Conservation (phyloP, 2,888 invertebrate species). For the Chirona hameri region DNA sequence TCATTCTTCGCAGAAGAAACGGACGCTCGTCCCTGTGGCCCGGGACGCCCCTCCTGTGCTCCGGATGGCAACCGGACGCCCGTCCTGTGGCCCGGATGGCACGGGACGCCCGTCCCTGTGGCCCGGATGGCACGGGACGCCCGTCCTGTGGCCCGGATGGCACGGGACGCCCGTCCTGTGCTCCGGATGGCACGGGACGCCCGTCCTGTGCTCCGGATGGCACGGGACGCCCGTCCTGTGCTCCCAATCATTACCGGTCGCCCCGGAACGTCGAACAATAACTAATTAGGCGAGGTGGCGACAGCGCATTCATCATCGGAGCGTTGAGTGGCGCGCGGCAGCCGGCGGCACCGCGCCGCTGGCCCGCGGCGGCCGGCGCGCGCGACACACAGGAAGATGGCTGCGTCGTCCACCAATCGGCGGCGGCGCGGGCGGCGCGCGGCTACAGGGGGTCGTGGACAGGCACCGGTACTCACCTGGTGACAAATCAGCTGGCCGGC, state of each 20-base stretch:
- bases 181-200: too few species aligned
- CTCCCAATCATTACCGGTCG: not conserved
- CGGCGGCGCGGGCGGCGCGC: not conserved
- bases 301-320: slow-evolving; percentile 13
- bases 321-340: not conserved
- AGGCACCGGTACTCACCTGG: not conserved
- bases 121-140: too few species aligned
- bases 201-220: not conserved
- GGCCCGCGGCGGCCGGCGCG: not conserved
- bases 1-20: too few species aligned
- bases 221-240: not conserved
- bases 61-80: too few species aligned
- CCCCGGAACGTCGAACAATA: not conserved
- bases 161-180: too few species aligned
- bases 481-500: slow-evolving; percentile 8
- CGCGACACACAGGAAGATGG: slow-evolving; percentile 23
- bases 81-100: too few species aligned
- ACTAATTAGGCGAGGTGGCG: slow-evolving; percentile 10
- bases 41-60: too few species aligned
- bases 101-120: too few species aligned
- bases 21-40: too few species aligned
- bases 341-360: not conserved
- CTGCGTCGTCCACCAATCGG: not conserved
- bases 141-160: too few species aligned
- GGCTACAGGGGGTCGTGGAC: not conserved